Percentiles rank a stretch among this genome's conserved stretches.
These are phyloP conservation scores for Arctopsyche grandis DNA, from an alignment of 1,140 invertebrate genomes.

Conservation along the genomic window DNA sequence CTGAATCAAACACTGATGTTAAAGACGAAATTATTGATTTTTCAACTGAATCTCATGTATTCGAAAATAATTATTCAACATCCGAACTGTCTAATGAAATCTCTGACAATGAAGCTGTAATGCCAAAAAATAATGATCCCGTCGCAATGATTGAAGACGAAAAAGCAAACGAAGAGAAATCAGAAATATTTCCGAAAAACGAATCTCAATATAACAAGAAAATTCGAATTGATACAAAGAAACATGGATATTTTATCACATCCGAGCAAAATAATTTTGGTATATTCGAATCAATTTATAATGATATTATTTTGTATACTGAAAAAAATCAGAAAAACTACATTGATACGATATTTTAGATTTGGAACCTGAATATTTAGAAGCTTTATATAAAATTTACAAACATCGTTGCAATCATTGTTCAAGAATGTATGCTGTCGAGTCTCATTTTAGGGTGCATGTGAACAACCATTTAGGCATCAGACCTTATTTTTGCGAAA, in stretches of 20 bases:
- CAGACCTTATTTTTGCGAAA: constrained; percentile 37
- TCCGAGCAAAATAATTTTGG: constrained; percentile 29
- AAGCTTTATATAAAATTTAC: constrained; percentile 34
- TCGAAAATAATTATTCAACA: background rate
- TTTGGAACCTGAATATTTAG: constrained; percentile 40
- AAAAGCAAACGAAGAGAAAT: constrained; percentile 22
- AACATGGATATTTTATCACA: constrained; percentile 38
- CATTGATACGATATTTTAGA: constrained; percentile 8
- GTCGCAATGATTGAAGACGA: constrained; percentile 4
- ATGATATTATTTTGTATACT: too few species aligned
- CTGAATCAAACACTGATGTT: background rate
- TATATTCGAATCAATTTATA: constrained; percentile 1
- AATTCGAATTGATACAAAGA: constrained; percentile 35
- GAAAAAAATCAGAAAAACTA: too few species aligned
- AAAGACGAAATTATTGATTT: background rate
- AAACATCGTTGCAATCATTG: constrained; percentile 45
- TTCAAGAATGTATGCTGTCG: constrained; percentile 32
- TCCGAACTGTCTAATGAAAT: too few species aligned
- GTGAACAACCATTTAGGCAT: constrained; percentile 38
- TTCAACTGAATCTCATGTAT: background rate
- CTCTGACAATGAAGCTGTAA: too few species aligned
- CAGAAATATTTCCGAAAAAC: background rate
- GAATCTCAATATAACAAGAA: constrained; percentile 17
- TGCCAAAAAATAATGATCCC: background rate
- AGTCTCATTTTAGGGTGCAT: constrained; percentile 35